Base-by-base conservation (phyloP, 1,140 invertebrate species). In the Drosophila subpulchrella region DNA sequence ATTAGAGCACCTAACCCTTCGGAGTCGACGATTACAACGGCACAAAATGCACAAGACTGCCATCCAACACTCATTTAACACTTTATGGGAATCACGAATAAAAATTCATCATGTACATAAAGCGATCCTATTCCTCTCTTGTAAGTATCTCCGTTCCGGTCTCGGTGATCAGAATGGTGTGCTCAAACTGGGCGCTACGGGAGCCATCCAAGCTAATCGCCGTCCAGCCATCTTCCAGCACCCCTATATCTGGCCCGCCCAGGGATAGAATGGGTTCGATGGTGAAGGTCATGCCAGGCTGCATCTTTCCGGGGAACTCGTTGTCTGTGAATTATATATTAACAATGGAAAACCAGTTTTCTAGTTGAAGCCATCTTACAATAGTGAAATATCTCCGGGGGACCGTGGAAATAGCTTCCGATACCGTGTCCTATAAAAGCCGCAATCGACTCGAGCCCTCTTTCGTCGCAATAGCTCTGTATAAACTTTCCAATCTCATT, bases 341-440 rank as follows among this genome's bases (percentile, higher is more conserved):
- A 61, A 20, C 8, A 15, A 7, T 13, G 57, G 12, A 6, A 8
- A 10, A 7, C 0, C 13, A 12, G 0, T 4, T 6, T 34, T 51
- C 3, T 3, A 6, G 6, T 10, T 17, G 1, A 1, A 15, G 13
- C 8, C 6, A 6, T n/a, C 38, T 42, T 93, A 96, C 95, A 91
- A 74, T 94, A 94, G 91, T 98, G 97, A 89, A 94, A 95, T 75
- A 99, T 97, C 81, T 98, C 96, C 20, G 98, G 98, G 3, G 96
- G 95, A 6, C 97, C 97, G 93, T 99, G 98, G 91, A 99, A 98
- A 91, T 97, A 97, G 70, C 93, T 93, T 0, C 98, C 98, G 85
- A 99, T 98, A 0, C 98, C 98, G 94, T 99, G 98, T 0, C 98
- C 98, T 77, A 95, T 95, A 91, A 98, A 97, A 39, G 94, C 94